Evolutionary conservation across 1,140 invertebrate species (phyloP).

Genomic region (Leptinotarsa undecemlineata): DNA sequence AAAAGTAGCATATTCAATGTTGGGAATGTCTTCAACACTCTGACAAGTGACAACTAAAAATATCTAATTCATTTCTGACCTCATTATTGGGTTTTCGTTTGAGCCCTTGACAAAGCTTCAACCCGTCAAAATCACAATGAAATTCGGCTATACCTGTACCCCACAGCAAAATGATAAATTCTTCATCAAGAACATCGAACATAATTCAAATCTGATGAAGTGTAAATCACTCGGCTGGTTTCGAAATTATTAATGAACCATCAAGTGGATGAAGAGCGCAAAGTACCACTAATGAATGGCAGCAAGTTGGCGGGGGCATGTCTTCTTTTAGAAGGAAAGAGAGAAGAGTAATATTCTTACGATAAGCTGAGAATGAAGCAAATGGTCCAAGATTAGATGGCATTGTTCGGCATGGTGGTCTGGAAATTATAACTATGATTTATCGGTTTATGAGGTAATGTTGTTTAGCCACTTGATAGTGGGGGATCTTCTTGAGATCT

Average conservation of each 20-base stretch:
- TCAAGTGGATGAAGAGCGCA: conserved; percentile 34
- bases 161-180: conserved; percentile 3
- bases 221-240: conserved; percentile 16
- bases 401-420: background rate
- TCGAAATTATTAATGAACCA: conserved; percentile 33
- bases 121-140: conserved; percentile 3
- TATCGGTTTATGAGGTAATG: background rate
- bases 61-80: too few relatives aligned
- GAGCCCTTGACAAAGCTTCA: background rate
- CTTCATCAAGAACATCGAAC: conserved; percentile 1
- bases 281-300: conserved; percentile 35
- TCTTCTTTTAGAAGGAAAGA: conserved; percentile 28
- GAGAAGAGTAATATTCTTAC: conserved; percentile 25
- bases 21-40: too few relatives aligned
- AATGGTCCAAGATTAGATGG: conserved; percentile 12
- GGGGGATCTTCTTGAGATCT: too few relatives aligned
- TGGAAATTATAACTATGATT: background rate
- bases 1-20: too few relatives aligned
- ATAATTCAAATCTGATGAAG: conserved; percentile 20
- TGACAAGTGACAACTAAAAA: too few relatives aligned
- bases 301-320: conserved; percentile 33
- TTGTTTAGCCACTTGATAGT: too few relatives aligned
- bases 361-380: conserved; percentile 7
- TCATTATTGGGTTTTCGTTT: background rate
- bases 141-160: background rate